These are phyloP conservation scores for Andrena bucephala DNA, from an alignment of 2,888 invertebrate species.

Conservation along the genomic window DNA sequence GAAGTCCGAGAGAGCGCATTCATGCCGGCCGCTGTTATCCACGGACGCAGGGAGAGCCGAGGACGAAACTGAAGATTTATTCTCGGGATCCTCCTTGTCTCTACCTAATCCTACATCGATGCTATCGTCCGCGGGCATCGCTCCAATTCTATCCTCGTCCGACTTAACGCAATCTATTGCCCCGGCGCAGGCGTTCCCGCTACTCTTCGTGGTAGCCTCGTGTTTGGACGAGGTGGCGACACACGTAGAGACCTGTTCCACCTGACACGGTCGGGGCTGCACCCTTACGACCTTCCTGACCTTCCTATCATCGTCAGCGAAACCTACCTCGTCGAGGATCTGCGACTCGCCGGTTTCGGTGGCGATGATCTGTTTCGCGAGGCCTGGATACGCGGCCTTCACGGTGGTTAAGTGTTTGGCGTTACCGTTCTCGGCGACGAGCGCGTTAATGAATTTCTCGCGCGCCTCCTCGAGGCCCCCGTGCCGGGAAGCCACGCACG, in stretches of 20 bases:
- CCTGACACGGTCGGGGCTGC: slow-evolving; percentile 52
- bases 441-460: slow-evolving; percentile 79
- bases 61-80: slow-evolving; percentile 43
- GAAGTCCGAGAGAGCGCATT: slow-evolving; percentile 69
- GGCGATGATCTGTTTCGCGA: slow-evolving; percentile 90
- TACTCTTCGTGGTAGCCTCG: slow-evolving; percentile 22
- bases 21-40: slow-evolving; percentile 59
- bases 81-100: slow-evolving; percentile 26
- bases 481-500: slow-evolving; percentile 65
- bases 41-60: slow-evolving; percentile 9
- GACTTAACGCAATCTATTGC: slow-evolving; percentile 13
- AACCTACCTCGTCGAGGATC: slow-evolving; percentile 81
- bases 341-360: slow-evolving; percentile 79
- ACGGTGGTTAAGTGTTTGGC: slow-evolving; percentile 75
- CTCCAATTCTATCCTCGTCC: background rate
- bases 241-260: slow-evolving; percentile 37
- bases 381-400: slow-evolving; percentile 88
- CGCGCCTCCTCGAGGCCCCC: slow-evolving; percentile 81
- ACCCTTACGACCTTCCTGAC: slow-evolving; percentile 60
- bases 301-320: slow-evolving; percentile 66
- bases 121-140: slow-evolving; percentile 17
- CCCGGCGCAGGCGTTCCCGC: background rate
- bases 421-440: slow-evolving; percentile 78
- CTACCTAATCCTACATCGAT: slow-evolving; percentile 24
- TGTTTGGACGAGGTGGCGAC: slow-evolving; percentile 39